phyloP scores from a whole-genome alignment of 2,888 invertebrate genomes.

The Mactromeris polynyma region DNA sequence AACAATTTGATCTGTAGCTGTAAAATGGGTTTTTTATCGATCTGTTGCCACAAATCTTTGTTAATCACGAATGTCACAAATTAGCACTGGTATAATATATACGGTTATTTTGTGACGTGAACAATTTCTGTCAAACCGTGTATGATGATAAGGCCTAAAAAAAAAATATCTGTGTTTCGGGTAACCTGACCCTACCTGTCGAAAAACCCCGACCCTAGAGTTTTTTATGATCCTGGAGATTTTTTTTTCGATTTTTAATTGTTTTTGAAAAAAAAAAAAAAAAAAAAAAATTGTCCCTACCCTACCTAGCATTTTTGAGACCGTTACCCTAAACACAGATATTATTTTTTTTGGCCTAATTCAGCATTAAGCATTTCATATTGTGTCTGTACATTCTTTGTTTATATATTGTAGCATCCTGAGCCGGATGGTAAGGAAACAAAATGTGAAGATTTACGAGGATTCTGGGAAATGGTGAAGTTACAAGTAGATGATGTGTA shows the following conservation, averaged over 20 bases:
- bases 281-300: too few relatives aligned
- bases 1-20: not conserved
- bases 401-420: conserved; percentile 70
- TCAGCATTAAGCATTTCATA: not conserved
- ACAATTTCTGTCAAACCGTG: not conserved
- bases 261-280: too few relatives aligned
- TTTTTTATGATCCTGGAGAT: too few relatives aligned
- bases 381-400: not conserved
- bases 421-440: conserved; percentile 92
- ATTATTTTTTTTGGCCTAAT: not conserved
- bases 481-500: conserved; percentile 96
- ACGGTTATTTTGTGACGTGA: too few relatives aligned
- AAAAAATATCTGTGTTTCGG: too few relatives aligned
- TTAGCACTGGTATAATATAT: too few relatives aligned
- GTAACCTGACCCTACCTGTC: too few relatives aligned
- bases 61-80: not conserved
- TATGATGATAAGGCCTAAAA: too few relatives aligned
- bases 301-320: too few relatives aligned
- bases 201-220: too few relatives aligned
- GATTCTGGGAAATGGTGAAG: conserved; percentile 99
- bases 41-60: not conserved
- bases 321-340: too few relatives aligned
- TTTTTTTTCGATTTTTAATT: too few relatives aligned
- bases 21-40: not conserved
- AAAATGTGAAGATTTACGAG: conserved; percentile 95